Percentiles rank a stretch among this genome's conserved stretches.
These are phyloP conservation scores for Thumatha senex DNA, from an alignment of 2,888 invertebrate genomes.

Conservation along the genomic window DNA sequence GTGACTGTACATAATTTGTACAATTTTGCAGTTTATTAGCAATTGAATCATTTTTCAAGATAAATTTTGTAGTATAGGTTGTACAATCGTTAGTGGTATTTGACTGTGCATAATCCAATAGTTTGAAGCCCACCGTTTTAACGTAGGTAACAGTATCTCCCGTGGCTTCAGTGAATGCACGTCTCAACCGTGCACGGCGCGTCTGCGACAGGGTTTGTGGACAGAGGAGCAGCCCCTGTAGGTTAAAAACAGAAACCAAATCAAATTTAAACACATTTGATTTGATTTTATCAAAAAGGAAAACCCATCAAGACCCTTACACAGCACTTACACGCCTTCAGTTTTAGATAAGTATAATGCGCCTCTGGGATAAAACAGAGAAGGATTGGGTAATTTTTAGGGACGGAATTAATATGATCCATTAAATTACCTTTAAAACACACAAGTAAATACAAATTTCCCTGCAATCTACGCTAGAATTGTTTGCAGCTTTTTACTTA, in stretches of 20 bases:
- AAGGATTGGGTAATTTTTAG: slow-evolving; percentile 18
- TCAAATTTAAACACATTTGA: slow-evolving; percentile 57
- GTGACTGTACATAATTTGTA: background rate
- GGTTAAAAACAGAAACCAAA: slow-evolving; percentile 74
- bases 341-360: slow-evolving; percentile 24
- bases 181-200: slow-evolving; percentile 92
- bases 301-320: slow-evolving; percentile 64
- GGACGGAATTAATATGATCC: slow-evolving; percentile 16
- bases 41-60: background rate
- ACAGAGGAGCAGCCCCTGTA: slow-evolving; percentile 94
- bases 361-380: slow-evolving; percentile 23
- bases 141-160: slow-evolving; percentile 94
- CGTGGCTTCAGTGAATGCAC: slow-evolving; percentile 95
- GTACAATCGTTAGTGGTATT: slow-evolving; percentile 69
- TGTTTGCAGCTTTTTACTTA: slow-evolving; percentile 13
- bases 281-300: slow-evolving; percentile 55
- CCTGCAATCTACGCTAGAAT: slow-evolving; percentile 11
- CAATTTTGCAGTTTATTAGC: background rate
- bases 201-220: slow-evolving; percentile 95
- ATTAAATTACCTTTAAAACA: slow-evolving; percentile 20
- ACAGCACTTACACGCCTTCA: slow-evolving; percentile 75
- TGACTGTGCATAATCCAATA: slow-evolving; percentile 70
- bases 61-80: slow-evolving; percentile 41
- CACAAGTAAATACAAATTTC: slow-evolving; percentile 18
- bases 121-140: slow-evolving; percentile 89